A percentile compares a stretch with the other conserved stretches of the same genome.
Conservation (phyloP, 2,888 invertebrate species). For the Dendrolimus houi region DNA sequence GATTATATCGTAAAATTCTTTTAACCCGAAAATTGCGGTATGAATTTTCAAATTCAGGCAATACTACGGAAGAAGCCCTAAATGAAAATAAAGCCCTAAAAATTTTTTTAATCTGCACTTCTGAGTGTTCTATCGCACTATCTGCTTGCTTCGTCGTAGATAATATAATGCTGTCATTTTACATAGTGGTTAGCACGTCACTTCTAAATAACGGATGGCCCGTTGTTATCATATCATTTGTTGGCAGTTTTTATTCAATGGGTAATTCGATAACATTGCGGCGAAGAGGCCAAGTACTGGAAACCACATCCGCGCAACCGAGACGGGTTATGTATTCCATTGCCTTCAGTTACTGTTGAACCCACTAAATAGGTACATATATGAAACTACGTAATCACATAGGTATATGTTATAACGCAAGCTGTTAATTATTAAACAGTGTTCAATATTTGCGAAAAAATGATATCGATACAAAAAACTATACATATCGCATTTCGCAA, state of each 20-base stretch:
- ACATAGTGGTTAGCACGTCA: background rate
- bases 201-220: background rate
- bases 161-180: background rate
- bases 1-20: no score
- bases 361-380: background rate
- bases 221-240: background rate
- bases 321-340: constrained; percentile 18
- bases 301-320: constrained; percentile 48
- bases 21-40: no score
- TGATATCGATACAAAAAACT: no score
- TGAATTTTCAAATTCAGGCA: no score
- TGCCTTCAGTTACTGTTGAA: constrained; percentile 9
- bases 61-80: no score
- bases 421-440: no score
- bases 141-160: background rate
- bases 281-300: constrained; percentile 32
- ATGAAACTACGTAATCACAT: background rate
- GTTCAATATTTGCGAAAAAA: no score
- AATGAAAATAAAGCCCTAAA: no score
- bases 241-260: constrained; percentile 12
- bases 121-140: no score
- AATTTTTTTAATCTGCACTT: no score
- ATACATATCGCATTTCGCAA: background rate
- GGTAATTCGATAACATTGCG: constrained; percentile 35
- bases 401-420: no score